Base-by-base conservation (phyloP, 2,888 invertebrate genomes). In the Hoplodrina ambigua region DNA sequence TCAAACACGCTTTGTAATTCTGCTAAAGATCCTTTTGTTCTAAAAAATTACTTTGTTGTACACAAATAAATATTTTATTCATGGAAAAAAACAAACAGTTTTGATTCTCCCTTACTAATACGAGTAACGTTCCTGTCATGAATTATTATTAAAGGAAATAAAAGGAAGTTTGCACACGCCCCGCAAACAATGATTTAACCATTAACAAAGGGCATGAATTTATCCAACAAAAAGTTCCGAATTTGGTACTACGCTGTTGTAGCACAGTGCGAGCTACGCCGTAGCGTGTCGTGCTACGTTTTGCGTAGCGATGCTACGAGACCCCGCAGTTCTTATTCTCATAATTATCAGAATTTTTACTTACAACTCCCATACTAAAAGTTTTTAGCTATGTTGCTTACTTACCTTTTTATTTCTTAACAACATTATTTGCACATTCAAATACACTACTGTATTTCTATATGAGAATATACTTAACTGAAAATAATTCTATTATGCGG, bases 401-500 rank as follows among this genome's bases (percentile, higher is more conserved):
- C n/a, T 13, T 46, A 25, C 20, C 25, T 33, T 25, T 13, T 33
- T 0, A 1, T 11, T 61, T 41, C 10, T 6, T 10, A 53, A 7
- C 25, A 37, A 17, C 20, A 37, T 49, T 53, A 37, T 49, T 53
- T 15, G 4, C n/a, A 53, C 13, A 46, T n/a, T 13, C 2, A 44
- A 49, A 52, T 50, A n/a, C 46, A 10, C 50, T 20, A 33, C 19
- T 52, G 17, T 17, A 1, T 13, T 17, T 52, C 53, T 30, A 17
- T 25, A 71, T 65, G 37, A 54, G 65, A 65, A 59, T 53, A 44
- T 59, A 61, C 73, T 65, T 72, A 58, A 68, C 69, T 75, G 66
- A 74, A 78, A 74, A 78, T 67, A 78, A 78, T 60, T 73, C 73
- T 56, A 64, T 64, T 63, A 54, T 1, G 53, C 69, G 69, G 68